Evolutionary conservation across 2,113 vertebrate species (phyloP).

Genomic region (Eurypyga helias): DNA sequence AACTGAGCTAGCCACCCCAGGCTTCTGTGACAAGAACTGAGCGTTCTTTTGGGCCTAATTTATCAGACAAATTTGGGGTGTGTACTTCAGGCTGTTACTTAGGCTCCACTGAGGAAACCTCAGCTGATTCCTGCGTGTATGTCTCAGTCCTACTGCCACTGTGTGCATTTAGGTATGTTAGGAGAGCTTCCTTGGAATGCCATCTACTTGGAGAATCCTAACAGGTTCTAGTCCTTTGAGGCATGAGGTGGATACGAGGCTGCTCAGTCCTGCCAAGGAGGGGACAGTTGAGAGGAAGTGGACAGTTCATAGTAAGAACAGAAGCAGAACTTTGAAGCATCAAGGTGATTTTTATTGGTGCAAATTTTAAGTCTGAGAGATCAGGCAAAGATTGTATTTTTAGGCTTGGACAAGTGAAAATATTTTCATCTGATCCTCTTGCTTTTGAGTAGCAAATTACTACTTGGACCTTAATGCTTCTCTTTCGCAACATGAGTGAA

Average conservation of each 20-base stretch:
- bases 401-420: neutral
- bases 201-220: neutral
- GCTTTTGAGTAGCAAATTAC: neutral
- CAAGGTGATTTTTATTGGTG: neutral
- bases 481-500: neutral
- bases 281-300: neutral
- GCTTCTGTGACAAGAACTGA: rapidly evolving
- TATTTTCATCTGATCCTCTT: neutral
- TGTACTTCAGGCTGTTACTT: neutral
- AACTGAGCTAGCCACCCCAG: neutral
- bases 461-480: neutral
- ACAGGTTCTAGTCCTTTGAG: neutral
- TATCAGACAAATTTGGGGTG: neutral
- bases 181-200: neutral
- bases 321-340: neutral
- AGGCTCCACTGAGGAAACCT: neutral
- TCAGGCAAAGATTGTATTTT: neutral
- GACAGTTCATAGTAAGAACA: neutral
- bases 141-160: neutral
- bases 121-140: neutral
- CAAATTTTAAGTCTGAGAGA: neutral
- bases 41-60: neutral
- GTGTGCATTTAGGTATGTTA: neutral
- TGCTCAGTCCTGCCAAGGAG: neutral
- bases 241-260: neutral